Percentiles rank a stretch among this genome's conserved stretches.
Evolutionary conservation across 2,888 invertebrate species (phyloP).

Genomic region (Apodemia duryi): DNA sequence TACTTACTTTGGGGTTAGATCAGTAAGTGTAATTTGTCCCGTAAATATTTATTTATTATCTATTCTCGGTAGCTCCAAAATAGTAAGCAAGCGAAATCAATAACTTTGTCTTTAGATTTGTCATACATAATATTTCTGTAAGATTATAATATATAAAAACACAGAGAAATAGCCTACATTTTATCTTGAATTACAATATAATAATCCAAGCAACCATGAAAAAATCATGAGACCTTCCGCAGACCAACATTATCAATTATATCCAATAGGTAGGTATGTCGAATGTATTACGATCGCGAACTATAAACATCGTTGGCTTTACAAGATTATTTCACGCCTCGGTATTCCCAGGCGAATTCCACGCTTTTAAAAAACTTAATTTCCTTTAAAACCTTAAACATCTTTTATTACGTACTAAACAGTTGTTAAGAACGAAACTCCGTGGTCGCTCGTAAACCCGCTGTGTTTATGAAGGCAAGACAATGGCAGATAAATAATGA

Average conservation of each 20-base stretch:
- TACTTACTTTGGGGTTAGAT: too few relatives aligned
- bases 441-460: slow-evolving; percentile 47
- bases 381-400: slow-evolving; percentile 44
- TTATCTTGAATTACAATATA: too few relatives aligned
- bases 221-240: background rate
- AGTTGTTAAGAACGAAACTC: slow-evolving; percentile 53
- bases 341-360: slow-evolving; percentile 18
- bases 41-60: too few relatives aligned
- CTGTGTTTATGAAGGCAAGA: slow-evolving; percentile 54
- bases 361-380: slow-evolving; percentile 51
- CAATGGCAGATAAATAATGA: slow-evolving; percentile 73
- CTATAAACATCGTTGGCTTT: slow-evolving; percentile 7
- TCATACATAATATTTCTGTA: too few relatives aligned
- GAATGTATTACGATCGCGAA: background rate
- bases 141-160: too few relatives aligned
- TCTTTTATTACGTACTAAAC: slow-evolving; percentile 53
- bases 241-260: background rate
- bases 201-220: too few relatives aligned
- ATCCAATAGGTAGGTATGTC: background rate
- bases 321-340: slow-evolving; percentile 17
- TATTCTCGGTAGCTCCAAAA: too few relatives aligned
- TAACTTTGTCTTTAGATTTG: too few relatives aligned
- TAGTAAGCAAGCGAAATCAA: too few relatives aligned
- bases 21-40: too few relatives aligned
- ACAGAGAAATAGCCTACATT: too few relatives aligned